Evolutionary conservation across 2,888 invertebrate species (phyloP).

Genomic region (Luperina testacea): DNA sequence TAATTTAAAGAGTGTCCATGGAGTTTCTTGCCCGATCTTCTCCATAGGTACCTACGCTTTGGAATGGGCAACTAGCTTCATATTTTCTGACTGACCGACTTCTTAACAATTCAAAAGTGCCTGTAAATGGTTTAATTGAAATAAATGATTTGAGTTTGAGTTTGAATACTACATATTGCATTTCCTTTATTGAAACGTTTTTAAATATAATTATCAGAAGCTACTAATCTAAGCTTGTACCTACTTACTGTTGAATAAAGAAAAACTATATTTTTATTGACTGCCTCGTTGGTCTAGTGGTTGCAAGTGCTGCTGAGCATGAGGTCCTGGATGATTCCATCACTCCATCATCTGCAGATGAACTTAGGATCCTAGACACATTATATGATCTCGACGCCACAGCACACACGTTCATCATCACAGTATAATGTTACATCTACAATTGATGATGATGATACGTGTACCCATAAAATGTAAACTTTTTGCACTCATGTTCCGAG

Average conservation of each 20-base stretch:
- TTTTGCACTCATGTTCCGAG: not conserved
- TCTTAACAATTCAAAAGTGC: too few species aligned
- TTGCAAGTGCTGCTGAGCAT: not conserved
- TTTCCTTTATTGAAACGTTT: not conserved
- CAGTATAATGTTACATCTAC: not conserved
- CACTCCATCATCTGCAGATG: not conserved
- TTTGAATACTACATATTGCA: not conserved
- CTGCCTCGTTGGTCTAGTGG: not conserved
- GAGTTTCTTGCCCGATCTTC: too few species aligned
- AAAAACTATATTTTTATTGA: not conserved
- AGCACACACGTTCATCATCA: not conserved
- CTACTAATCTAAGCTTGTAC: not conserved
- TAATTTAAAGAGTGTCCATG: too few species aligned
- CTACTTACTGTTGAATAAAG: not conserved
- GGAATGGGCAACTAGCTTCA: too few species aligned
- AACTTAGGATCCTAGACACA: not conserved
- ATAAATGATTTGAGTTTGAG: too few species aligned
- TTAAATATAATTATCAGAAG: not conserved
- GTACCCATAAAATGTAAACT: not conserved
- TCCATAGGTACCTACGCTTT: too few species aligned
- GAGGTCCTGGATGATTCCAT: not conserved
- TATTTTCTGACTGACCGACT: too few species aligned
- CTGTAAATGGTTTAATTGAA: too few species aligned
- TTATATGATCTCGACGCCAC: not conserved
- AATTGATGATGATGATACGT: not conserved